Base-by-base conservation (phyloP, 2,888 invertebrate genomes). In the Trachelus tabidus region DNA sequence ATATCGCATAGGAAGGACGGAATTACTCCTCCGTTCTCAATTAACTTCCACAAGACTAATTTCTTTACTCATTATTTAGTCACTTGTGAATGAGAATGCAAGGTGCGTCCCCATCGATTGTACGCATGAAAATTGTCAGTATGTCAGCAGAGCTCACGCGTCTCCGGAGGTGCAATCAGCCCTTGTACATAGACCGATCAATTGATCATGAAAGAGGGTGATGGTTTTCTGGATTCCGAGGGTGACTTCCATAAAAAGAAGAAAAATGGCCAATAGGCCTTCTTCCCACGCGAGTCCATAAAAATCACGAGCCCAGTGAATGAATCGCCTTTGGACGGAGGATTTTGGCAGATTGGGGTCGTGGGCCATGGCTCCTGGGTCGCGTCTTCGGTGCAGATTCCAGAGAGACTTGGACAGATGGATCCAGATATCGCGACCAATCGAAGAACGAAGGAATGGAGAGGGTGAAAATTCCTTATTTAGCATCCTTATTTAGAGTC, bases 251-350 rank as follows among this genome's bases (percentile, higher is more conserved):
- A 75, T 77, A 76, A 78, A 75, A 69, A 80, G 12, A 81, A 79
- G 73, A 81, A 82, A 86, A 88, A 85, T 85, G 82, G 80, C 80
- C 85, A 84, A 83, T 86, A 85, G 83, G 84, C 84, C 15, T 30
- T 15, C 15, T 30, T 33, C 75, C 80, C 79, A 83, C 85, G 83
- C 83, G 81, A 87, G 82, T 82, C 84, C 84, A 87, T 88, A 86
- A 89, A 87, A 89, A 89, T 88, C 87, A 86, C 87, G 86, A 83
- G 23, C 81, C 79, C 77, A 75, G 71, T 73, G 74, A 81, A 81
- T 82, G 71, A 73, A 75, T 81, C 77, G 69, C 79, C 74, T 77
- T 68, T 12, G 31, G 40, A 73, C 77, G 75, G 68, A 35, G 15
- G 80, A 82, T 79, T 80, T 79, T 80, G 82, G 80, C 76, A 82